Evolutionary conservation across 2,888 invertebrate genomes (phyloP).

Genomic region (Acanthopleura granulata): DNA sequence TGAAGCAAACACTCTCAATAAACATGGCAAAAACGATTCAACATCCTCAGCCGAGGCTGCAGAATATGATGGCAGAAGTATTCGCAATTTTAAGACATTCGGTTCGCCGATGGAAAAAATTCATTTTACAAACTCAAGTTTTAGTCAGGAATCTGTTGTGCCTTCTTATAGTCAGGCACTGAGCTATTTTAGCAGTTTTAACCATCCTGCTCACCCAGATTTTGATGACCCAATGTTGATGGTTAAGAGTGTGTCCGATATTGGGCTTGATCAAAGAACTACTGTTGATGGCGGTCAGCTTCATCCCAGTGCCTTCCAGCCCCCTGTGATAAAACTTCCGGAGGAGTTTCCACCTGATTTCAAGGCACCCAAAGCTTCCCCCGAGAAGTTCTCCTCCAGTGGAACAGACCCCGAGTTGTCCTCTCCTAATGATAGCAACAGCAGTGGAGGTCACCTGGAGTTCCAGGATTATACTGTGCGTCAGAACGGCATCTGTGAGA

Average conservation of each 20-base stretch:
- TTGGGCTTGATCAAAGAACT: conserved; percentile 38
- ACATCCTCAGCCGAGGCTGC: not conserved
- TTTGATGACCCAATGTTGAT: conserved; percentile 43
- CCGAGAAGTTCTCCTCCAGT: conserved; percentile 8
- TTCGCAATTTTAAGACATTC: conserved; percentile 23
- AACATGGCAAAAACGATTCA: conserved; percentile 3
- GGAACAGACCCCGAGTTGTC: conserved; percentile 6
- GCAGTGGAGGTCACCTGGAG: not conserved
- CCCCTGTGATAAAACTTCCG: not conserved
- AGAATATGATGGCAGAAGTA: conserved; percentile 13
- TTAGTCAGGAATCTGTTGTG: conserved; percentile 59
- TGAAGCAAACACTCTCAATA: conserved; percentile 15
- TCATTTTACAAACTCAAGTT: conserved; percentile 53
- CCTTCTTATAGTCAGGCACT: conserved; percentile 62
- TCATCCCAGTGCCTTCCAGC: not conserved
- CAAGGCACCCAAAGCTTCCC: conserved; percentile 1
- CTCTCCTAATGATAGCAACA: not conserved
- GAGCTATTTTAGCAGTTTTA: conserved; percentile 53
- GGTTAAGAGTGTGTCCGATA: conserved; percentile 46
- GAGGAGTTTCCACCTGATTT: not conserved
- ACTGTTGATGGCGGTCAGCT: not conserved
- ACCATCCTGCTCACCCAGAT: conserved; percentile 35
- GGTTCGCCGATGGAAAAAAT: conserved; percentile 23
- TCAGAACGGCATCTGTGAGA: not conserved
- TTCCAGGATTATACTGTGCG: not conserved